These are phyloP conservation scores for Brachionus rubens DNA, from an alignment of 1,140 invertebrate genomes.

Conservation along the genomic window DNA sequence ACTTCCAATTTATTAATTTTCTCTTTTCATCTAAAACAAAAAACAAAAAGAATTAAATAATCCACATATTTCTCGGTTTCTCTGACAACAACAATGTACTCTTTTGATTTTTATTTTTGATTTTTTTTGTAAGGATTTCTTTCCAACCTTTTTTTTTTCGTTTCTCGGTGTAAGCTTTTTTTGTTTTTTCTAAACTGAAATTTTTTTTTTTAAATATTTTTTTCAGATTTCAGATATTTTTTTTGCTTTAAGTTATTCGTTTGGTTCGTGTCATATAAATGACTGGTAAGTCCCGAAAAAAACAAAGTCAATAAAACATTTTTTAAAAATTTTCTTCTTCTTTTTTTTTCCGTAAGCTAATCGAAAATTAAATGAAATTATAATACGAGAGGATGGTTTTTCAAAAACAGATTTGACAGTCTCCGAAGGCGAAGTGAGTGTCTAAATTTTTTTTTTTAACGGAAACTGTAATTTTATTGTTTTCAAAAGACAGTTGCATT, in stretches of 20 bases:
- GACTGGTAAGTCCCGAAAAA: slow-evolving; percentile 5
- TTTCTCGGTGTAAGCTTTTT: not conserved
- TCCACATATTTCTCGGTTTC: slow-evolving; percentile 27
- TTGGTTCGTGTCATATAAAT: not conserved
- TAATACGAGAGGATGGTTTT: slow-evolving; percentile 29
- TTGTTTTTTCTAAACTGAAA: too few relatives aligned
- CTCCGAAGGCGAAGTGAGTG: slow-evolving; percentile 37
- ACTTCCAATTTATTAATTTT: not conserved
- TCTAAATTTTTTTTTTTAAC: not conserved
- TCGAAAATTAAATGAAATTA: slow-evolving; percentile 42
- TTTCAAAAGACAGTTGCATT: not conserved
- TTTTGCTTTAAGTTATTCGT: not conserved
- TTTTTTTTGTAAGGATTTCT: slow-evolving; percentile 3
- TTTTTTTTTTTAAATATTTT: not conserved
- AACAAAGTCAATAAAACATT: too few relatives aligned
- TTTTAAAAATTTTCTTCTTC: too few relatives aligned
- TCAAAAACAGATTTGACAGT: slow-evolving; percentile 21
- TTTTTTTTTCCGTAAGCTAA: not conserved
- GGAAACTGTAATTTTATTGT: not conserved
- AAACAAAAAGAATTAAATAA: slow-evolving; percentile 25
- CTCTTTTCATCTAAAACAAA: not conserved
- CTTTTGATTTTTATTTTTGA: too few relatives aligned
- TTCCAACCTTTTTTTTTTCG: not conserved
- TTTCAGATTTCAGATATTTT: not conserved
- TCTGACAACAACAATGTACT: slow-evolving; percentile 29